A percentile compares a stretch with the other conserved stretches of the same genome.
Evolutionary conservation across 2,888 invertebrate genomes (phyloP).

Genomic region (Arrhopalites spinosus): DNA sequence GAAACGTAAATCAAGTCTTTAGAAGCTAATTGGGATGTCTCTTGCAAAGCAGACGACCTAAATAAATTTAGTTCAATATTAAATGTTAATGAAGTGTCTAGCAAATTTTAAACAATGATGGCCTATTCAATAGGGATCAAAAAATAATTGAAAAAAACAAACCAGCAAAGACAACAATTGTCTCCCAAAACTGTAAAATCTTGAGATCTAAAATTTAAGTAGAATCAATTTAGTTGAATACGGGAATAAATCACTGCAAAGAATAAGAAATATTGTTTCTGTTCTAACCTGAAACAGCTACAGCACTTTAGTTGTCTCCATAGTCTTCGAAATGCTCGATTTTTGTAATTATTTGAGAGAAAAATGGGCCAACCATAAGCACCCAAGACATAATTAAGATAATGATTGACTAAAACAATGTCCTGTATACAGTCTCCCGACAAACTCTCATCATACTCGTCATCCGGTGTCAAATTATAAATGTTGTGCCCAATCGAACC

Average conservation of each 20-base stretch:
- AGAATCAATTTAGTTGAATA: neutral
- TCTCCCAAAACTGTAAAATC: slow-evolving; percentile 71
- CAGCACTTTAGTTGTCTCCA: slow-evolving; percentile 45
- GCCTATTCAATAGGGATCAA: too few relatives aligned
- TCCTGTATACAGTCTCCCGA: slow-evolving; percentile 37
- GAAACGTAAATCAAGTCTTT: slow-evolving; percentile 85
- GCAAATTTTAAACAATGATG: too few relatives aligned
- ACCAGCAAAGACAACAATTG: slow-evolving; percentile 83
- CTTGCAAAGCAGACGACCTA: slow-evolving; percentile 72
- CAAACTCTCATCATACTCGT: slow-evolving; percentile 12
- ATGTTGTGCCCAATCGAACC: neutral
- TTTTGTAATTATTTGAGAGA: slow-evolving; percentile 43
- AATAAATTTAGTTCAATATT: too few relatives aligned
- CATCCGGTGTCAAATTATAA: slow-evolving; percentile 5
- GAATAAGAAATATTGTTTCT: neutral
- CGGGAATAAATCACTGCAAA: neutral
- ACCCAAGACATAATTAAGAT: slow-evolving; percentile 43
- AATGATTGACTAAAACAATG: slow-evolving; percentile 46
- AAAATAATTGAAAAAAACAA: too few relatives aligned
- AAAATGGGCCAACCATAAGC: slow-evolving; percentile 48
- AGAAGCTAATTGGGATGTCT: slow-evolving; percentile 72
- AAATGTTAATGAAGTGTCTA: too few relatives aligned
- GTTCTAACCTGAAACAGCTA: slow-evolving; percentile 39
- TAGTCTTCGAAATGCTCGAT: slow-evolving; percentile 41
- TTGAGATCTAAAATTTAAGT: slow-evolving; percentile 33